A percentile compares a stretch with the other conserved stretches of the same genome.
These are phyloP conservation scores for Linnaemya tessellans DNA, from an alignment of 2,888 invertebrate species.

Conservation along the genomic window DNA sequence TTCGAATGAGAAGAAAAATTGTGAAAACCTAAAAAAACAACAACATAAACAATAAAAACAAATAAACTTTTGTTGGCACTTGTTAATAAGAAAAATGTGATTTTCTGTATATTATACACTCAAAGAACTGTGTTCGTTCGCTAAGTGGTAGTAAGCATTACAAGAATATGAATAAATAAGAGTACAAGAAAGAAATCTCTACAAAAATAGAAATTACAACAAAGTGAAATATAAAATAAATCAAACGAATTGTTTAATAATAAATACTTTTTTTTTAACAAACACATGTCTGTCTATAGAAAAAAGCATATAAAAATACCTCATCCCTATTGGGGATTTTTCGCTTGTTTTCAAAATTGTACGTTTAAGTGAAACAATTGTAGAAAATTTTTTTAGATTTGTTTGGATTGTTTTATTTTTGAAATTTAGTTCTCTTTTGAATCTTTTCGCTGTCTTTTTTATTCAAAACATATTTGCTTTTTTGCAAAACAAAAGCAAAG, in stretches of 20 bases:
- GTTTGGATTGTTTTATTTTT: constrained; percentile 8
- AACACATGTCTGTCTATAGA: constrained; percentile 26
- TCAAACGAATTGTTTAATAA: constrained; percentile 19
- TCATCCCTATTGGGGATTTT: constrained; percentile 12
- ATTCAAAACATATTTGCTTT: not conserved
- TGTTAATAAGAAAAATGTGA: constrained; percentile 51
- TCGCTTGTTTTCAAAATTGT: constrained; percentile 27
- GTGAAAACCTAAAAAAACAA: constrained; percentile 10
- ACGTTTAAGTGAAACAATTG: constrained; percentile 51
- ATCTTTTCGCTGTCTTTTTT: not conserved
- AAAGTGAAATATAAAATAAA: not conserved
- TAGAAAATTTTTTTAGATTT: constrained; percentile 19
- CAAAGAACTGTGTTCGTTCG: constrained; percentile 35
- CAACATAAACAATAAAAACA: not conserved
- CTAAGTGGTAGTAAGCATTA: not conserved
- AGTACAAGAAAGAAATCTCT: not conserved
- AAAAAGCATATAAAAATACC: not conserved
- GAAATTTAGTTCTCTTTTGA: constrained; percentile 31
- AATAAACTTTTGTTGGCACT: constrained; percentile 62
- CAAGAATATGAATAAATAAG: not conserved
- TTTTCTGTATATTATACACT: constrained; percentile 48
- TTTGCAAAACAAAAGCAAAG: constrained; percentile 26
- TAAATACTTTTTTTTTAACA: constrained; percentile 5
- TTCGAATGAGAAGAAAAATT: constrained; percentile 40
- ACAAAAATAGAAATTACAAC: not conserved